These are phyloP conservation scores for Catharus bicknelli DNA, from an alignment of 2,113 vertebrate species.

Conservation along the genomic window DNA sequence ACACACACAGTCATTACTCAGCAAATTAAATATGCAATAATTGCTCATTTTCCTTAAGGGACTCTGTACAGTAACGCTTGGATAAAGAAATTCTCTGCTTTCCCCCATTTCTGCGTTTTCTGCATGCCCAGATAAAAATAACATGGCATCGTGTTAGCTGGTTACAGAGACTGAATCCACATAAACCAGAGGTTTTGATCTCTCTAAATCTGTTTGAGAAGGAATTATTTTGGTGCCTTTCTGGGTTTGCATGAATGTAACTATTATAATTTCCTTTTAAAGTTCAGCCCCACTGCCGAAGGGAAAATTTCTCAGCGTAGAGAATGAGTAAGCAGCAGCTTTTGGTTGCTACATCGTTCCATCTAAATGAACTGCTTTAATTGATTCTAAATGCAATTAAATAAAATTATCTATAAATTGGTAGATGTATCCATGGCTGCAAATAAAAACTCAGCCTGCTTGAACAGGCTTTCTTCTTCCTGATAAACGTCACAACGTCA, in stretches of 20 bases:
- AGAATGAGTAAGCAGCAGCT: not conserved
- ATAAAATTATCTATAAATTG: not conserved
- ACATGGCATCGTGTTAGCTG: fast-evolving
- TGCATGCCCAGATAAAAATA: not conserved
- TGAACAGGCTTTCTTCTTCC: not conserved
- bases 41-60: not conserved
- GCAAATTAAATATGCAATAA: not conserved
- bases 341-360: not conserved
- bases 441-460: not conserved
- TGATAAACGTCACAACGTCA: not conserved
- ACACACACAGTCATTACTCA: not conserved
- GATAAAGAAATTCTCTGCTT: not conserved
- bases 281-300: not conserved
- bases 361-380: not conserved
- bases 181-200: not conserved
- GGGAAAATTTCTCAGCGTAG: not conserved
- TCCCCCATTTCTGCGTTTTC: not conserved
- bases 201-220: not conserved
- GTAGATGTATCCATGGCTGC: not conserved
- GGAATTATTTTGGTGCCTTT: not conserved
- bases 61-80: not conserved
- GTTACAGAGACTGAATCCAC: not conserved
- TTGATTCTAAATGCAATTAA: constrained; percentile 31
- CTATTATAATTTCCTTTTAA: not conserved
- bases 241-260: not conserved